Percentiles rank a stretch among this genome's conserved stretches.
Conservation (phyloP, 1,140 invertebrate genomes). For the Pseudomyrmex concolor region DNA sequence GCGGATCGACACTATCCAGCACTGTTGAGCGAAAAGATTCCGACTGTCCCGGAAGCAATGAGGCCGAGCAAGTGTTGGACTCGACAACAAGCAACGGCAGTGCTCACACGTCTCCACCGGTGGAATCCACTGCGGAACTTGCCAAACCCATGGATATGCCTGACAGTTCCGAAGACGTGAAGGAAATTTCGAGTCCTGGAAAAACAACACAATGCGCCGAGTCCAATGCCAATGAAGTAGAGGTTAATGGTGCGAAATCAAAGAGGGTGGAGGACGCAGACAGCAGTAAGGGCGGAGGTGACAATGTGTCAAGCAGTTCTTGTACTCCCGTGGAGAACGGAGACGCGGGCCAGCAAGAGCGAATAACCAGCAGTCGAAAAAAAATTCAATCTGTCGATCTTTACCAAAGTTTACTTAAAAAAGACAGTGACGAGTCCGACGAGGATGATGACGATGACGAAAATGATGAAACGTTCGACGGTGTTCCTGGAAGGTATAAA, state of each 20-base stretch:
- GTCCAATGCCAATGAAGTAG: slow-evolving; percentile 70
- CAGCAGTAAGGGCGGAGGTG: slow-evolving; percentile 83
- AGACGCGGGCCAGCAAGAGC: slow-evolving; percentile 81
- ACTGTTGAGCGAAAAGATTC: slow-evolving; percentile 65
- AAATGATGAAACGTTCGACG: slow-evolving; percentile 81
- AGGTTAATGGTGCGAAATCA: slow-evolving; percentile 80
- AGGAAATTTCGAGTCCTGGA: slow-evolving; percentile 84
- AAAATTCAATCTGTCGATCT: slow-evolving; percentile 71
- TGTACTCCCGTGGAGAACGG: slow-evolving; percentile 84
- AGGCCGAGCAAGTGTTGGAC: slow-evolving; percentile 81
- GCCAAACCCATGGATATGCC: slow-evolving; percentile 82
- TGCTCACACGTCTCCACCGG: slow-evolving; percentile 67
- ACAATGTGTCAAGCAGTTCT: slow-evolving; percentile 83
- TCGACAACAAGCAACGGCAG: slow-evolving; percentile 86
- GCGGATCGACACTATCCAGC: slow-evolving; percentile 73
- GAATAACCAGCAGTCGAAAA: slow-evolving; percentile 76
- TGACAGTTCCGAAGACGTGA: slow-evolving; percentile 86
- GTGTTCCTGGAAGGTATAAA: slow-evolving; percentile 76
- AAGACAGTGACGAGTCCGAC: slow-evolving; percentile 68
- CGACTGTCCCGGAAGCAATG: slow-evolving; percentile 77
- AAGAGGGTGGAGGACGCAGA: slow-evolving; percentile 84
- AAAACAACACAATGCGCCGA: slow-evolving; percentile 76
- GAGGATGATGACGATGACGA: slow-evolving; percentile 79
- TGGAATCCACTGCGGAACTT: slow-evolving; percentile 76
- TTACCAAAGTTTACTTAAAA: slow-evolving; percentile 73